Evolutionary conservation across 2,888 invertebrate genomes (phyloP).

Genomic region (Limulus polyphemus): DNA sequence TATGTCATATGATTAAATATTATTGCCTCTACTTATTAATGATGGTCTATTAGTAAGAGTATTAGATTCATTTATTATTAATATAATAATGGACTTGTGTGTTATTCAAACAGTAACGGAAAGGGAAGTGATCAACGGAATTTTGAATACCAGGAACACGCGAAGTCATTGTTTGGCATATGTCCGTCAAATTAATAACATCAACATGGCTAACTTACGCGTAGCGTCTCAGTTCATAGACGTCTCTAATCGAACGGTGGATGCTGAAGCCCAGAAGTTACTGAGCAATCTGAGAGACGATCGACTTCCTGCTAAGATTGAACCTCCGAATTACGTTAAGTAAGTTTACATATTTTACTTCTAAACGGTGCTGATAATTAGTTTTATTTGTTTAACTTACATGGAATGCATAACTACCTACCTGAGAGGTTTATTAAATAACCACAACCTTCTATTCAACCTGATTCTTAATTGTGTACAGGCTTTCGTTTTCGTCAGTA

Average conservation of each 20-base stretch:
- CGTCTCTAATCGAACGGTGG: conserved; percentile 78
- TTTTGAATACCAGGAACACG: conserved; percentile 81
- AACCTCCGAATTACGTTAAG: conserved; percentile 77
- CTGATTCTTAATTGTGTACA: no score
- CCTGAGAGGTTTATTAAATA: no score
- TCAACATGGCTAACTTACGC: conserved; percentile 85
- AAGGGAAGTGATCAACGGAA: conserved; percentile 90
- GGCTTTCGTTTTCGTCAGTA: no score
- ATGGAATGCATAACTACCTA: no score
- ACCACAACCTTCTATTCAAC: no score
- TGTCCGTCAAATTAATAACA: conserved; percentile 84
- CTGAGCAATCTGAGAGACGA: conserved; percentile 78
- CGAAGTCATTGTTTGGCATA: conserved; percentile 93
- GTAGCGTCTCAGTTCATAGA: conserved; percentile 92
- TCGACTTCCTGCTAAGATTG: conserved; percentile 73
- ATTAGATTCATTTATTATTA: no score
- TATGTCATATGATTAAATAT: no score
- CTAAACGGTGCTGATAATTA: not conserved
- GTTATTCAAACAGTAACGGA: conserved; percentile 63
- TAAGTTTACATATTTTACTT: conserved; percentile 36
- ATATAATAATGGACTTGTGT: no score
- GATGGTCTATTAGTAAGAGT: no score
- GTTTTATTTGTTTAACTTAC: no score
- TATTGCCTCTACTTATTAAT: no score
- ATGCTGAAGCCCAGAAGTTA: conserved; percentile 81